These are phyloP conservation scores for Siniperca obscura DNA, from an alignment of 2,797 vertebrate species.

Conservation along the genomic window DNA sequence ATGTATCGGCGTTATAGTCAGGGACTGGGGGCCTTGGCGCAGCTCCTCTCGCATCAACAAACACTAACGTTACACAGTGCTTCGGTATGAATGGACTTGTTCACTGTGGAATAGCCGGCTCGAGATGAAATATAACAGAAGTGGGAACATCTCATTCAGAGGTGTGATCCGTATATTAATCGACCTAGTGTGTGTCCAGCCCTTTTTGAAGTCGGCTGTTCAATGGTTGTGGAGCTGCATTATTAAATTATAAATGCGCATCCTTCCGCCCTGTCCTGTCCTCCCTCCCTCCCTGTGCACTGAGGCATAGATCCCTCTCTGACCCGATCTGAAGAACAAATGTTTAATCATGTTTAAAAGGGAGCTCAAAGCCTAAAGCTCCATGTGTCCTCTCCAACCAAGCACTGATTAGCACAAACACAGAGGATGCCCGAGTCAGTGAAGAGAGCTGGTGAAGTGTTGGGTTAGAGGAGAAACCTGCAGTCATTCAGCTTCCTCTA, in stretches of 20 bases:
- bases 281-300: constrained; percentile 41
- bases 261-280: constrained; percentile 75
- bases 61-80: constrained; percentile 42
- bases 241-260: constrained; percentile 82
- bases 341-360: constrained; percentile 19
- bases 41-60: constrained; percentile 63
- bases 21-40: constrained; percentile 54
- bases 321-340: constrained; percentile 12
- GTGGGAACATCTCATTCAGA: constrained; percentile 3
- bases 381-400: constrained; percentile 23
- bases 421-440: background rate
- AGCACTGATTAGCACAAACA: constrained; percentile 18
- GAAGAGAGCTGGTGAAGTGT: constrained; percentile 1
- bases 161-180: constrained; percentile 6
- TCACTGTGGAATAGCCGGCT: constrained; percentile 11
- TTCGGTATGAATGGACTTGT: constrained; percentile 54
- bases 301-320: constrained; percentile 32
- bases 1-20: background rate
- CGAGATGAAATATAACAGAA: background rate
- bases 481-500: background rate
- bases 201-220: constrained; percentile 35
- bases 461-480: constrained; percentile 13
- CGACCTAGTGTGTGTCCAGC: background rate
- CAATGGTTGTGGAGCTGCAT: constrained; percentile 53
- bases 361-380: constrained; percentile 39